A percentile compares a stretch with the other conserved stretches of the same genome.
Conservation (phyloP, 2,113 vertebrate genomes). For the Pseudorectes ferrugineus region DNA sequence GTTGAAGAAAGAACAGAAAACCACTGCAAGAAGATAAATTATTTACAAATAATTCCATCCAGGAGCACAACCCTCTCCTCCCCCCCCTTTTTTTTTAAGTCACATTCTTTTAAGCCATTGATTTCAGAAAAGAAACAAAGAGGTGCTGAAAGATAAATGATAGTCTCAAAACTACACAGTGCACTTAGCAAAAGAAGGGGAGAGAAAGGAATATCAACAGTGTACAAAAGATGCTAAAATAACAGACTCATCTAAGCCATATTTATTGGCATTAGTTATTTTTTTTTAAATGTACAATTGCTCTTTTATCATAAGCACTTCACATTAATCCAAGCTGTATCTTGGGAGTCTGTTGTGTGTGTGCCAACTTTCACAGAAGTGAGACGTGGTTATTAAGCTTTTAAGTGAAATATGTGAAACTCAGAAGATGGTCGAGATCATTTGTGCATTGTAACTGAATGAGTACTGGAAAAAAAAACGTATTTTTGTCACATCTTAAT, state of each 20-base stretch:
- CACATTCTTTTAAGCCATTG: background rate
- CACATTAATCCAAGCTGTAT: conserved; percentile 6
- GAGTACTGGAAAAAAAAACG: background rate
- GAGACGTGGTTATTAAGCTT: conserved; percentile 48
- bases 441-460: conserved; percentile 39
- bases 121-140: conserved; percentile 12
- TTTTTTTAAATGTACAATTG: background rate
- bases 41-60: background rate
- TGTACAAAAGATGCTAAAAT: background rate
- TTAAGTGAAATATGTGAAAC: conserved; percentile 44
- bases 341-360: conserved; percentile 43
- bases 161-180: background rate
- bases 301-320: conserved; percentile 36
- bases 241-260: background rate
- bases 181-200: background rate
- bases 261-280: background rate
- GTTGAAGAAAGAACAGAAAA: background rate
- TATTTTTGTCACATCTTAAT: conserved; percentile 59
- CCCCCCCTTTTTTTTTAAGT: background rate
- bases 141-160: background rate
- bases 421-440: background rate
- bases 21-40: background rate
- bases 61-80: background rate
- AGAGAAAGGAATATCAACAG: background rate
- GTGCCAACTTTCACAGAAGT: conserved; percentile 37